phyloP scores from a whole-genome alignment of 1,140 invertebrate genomes.

The Drosophila watanabei region DNA sequence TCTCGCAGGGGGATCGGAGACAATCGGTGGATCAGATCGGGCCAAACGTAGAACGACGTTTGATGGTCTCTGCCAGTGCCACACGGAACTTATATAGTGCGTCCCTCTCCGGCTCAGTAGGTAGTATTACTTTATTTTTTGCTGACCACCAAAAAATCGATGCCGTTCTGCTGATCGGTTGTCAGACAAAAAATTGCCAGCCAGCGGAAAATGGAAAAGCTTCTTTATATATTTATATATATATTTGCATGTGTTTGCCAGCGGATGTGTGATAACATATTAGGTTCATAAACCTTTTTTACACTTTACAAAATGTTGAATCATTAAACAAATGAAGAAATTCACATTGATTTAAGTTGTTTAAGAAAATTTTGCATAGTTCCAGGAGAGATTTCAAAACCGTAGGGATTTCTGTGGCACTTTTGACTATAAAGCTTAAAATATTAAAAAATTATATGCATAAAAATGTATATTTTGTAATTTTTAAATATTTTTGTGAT shows the following conservation, averaged over 20 bases:
- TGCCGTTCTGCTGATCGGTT: constrained; percentile 21
- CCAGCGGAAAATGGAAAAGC: constrained; percentile 28
- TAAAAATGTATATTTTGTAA: too few relatives aligned
- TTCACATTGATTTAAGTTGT: too few relatives aligned
- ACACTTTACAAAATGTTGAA: not conserved
- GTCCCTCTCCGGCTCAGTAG: not conserved
- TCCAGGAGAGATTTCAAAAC: too few relatives aligned
- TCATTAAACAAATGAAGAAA: not conserved
- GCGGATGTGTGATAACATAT: constrained; percentile 21
- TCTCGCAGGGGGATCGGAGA: constrained; percentile 22
- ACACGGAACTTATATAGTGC: constrained; percentile 53
- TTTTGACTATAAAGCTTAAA: too few relatives aligned
- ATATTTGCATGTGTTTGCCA: constrained; percentile 20
- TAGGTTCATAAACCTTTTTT: constrained; percentile 34
- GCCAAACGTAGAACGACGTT: constrained; percentile 72
- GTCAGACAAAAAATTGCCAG: constrained; percentile 18
- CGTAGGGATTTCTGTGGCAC: too few relatives aligned
- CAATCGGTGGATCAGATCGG: constrained; percentile 34
- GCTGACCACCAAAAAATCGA: constrained; percentile 35
- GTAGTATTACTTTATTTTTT: constrained; percentile 27
- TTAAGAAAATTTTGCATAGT: too few relatives aligned
- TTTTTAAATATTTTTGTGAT: too few relatives aligned
- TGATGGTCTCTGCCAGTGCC: constrained; percentile 41
- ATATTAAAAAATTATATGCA: too few relatives aligned
- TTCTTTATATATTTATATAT: not conserved